Evolutionary conservation across 2,888 invertebrate genomes (phyloP), one percentile per base, ranked within the genome.

Genomic region (Drosophila prostipennis): DNA sequence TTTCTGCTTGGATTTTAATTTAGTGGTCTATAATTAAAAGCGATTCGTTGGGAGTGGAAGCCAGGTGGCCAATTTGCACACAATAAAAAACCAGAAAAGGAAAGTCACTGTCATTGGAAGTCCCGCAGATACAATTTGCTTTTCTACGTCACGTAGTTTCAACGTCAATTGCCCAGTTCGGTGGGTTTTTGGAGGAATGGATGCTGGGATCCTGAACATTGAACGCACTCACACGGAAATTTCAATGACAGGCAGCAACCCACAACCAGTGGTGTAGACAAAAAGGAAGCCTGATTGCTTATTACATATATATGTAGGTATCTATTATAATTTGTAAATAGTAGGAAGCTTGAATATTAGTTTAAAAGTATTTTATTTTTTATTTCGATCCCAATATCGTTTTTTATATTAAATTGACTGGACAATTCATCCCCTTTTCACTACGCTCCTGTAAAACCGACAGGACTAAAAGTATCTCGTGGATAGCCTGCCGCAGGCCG

Each of bases 211-310:
- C 26, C 67, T 37, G 69, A 40, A 74, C 83, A 79, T 71, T 78
- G 88, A 82, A 80, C 79, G 89, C 90, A 90, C 84, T 91, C 90
- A 87, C 75, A 90, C 88, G 90, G 89, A 90, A 90, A 90, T 78
- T 87, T 78, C 86, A 87, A 76, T 86, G 86, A 78, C 86, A 75
- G 65, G 58, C 53, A 26, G 58, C 53, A 26, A 40, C 10, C 51
- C 64, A n/a, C 48, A 55, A 46, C 23, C 60, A 72, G 69, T 69
- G 78, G 67, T 68, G 60, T 63, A 42, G 45, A 13, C 58, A 16
- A 10, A 8, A 43, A 36, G n/a, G 8, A 8, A 29, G 1, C 4
- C 11, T 23, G 2, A 51, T 43, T n/a, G n/a, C n/a, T n/a, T n/a
- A n/a, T 43, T 4, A 16, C 4, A 16, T 1, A 26, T 1, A 26